These are phyloP conservation scores for Huso huso DNA, from an alignment of 2,797 vertebrate species.

Conservation along the genomic window DNA sequence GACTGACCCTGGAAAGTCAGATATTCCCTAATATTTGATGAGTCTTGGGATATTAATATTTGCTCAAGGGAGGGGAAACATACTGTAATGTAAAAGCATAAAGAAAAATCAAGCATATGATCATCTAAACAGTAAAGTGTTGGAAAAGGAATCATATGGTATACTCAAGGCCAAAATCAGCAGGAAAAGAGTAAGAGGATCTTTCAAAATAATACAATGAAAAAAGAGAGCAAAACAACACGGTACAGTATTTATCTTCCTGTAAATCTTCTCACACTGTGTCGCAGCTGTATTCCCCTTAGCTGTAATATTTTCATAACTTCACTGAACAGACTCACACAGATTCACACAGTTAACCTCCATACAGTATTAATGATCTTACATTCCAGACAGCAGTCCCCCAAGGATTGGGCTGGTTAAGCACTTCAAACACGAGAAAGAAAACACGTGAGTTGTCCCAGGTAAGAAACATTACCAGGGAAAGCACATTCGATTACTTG, in stretches of 20 bases:
- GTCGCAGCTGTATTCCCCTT: not conserved
- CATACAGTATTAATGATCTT: not conserved
- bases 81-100: too few species aligned
- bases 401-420: not conserved
- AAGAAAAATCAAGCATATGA: not conserved
- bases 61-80: too few species aligned
- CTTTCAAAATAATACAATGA: not conserved
- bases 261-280: not conserved
- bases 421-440: not conserved
- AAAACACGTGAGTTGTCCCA: not conserved
- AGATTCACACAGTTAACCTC: not conserved
- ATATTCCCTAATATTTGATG: too few species aligned
- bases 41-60: too few species aligned
- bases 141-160: not conserved
- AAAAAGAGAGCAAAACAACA: not conserved
- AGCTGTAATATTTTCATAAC: constrained; percentile 3
- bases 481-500: not conserved
- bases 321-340: not conserved
- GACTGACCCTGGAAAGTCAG: too few species aligned
- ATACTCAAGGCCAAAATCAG: not conserved
- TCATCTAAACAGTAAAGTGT: not conserved
- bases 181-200: not conserved
- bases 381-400: constrained; percentile 2
- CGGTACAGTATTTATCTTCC: not conserved
- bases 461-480: not conserved